Conservation (phyloP, 2,113 vertebrate genomes). For the Talpa occidentalis region DNA sequence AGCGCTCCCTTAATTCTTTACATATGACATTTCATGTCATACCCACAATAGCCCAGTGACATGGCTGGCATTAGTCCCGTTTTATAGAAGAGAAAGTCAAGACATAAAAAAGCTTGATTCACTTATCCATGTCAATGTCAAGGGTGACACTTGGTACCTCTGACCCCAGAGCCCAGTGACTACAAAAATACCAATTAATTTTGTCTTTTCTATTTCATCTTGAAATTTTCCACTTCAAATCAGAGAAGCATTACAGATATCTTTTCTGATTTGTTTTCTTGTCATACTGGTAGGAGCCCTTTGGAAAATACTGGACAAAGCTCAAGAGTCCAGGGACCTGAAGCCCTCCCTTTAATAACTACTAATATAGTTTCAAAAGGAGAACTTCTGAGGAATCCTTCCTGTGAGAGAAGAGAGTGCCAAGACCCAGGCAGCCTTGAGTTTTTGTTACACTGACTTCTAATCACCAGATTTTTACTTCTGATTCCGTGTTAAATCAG, state of each 20-base stretch:
- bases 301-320: neutral
- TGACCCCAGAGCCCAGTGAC: neutral
- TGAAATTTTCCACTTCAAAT: neutral
- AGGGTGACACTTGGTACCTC: neutral
- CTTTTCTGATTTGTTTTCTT: neutral
- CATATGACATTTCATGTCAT: neutral
- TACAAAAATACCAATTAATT: neutral
- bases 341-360: neutral
- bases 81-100: neutral
- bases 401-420: neutral
- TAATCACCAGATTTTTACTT: neutral
- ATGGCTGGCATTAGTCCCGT: neutral
- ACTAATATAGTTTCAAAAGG: neutral
- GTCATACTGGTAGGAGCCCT: neutral
- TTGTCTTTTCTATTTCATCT: neutral
- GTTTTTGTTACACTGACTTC: neutral
- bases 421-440: neutral
- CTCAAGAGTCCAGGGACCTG: neutral
- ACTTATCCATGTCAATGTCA: neutral
- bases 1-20: neutral
- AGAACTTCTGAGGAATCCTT: neutral
- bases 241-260: neutral
- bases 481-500: neutral
- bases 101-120: neutral
- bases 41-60: neutral